phyloP scores from a whole-genome alignment of 1,140 invertebrate genomes.

The Formica exsecta region DNA sequence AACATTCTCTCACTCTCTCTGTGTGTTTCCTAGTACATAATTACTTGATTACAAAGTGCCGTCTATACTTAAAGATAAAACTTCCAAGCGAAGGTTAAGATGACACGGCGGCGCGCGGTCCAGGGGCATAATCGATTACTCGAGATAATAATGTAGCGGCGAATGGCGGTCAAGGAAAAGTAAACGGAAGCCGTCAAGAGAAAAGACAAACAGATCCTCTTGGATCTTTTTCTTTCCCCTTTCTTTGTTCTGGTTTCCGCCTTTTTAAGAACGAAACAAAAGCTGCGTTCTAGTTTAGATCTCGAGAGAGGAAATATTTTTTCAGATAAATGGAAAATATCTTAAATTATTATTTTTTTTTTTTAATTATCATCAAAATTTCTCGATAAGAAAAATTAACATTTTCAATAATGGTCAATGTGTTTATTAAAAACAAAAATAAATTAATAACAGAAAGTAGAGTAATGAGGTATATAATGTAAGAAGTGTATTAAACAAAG shows the following conservation, averaged over 20 bases:
- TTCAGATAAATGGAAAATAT: no score
- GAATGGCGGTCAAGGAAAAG: slow-evolving; percentile 53
- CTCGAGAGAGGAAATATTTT: slow-evolving; percentile 4
- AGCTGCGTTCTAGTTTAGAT: background rate
- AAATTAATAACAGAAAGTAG: background rate
- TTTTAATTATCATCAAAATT: background rate
- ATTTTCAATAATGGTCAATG: background rate
- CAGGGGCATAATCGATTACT: slow-evolving; percentile 49
- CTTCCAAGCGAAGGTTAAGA: slow-evolving; percentile 34
- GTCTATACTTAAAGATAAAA: slow-evolving; percentile 35
- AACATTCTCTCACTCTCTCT: background rate
- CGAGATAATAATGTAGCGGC: slow-evolving; percentile 41
- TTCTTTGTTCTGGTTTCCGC: slow-evolving; percentile 19
- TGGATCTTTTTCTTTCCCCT: slow-evolving; percentile 21
- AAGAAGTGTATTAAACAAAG: background rate
- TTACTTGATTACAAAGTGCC: slow-evolving; percentile 23
- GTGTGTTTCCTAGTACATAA: background rate
- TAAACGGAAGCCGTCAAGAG: slow-evolving; percentile 35
- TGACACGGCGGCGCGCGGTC: slow-evolving; percentile 28
- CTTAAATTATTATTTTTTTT: background rate
- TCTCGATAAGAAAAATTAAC: background rate
- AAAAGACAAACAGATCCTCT: slow-evolving; percentile 50
- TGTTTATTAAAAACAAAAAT: background rate
- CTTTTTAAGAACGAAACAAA: slow-evolving; percentile 12
- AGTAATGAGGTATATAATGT: background rate